Percentiles rank a stretch among this genome's conserved stretches.
These are phyloP conservation scores for Falcunculus frontatus DNA, from an alignment of 2,113 vertebrate species.

Conservation along the genomic window DNA sequence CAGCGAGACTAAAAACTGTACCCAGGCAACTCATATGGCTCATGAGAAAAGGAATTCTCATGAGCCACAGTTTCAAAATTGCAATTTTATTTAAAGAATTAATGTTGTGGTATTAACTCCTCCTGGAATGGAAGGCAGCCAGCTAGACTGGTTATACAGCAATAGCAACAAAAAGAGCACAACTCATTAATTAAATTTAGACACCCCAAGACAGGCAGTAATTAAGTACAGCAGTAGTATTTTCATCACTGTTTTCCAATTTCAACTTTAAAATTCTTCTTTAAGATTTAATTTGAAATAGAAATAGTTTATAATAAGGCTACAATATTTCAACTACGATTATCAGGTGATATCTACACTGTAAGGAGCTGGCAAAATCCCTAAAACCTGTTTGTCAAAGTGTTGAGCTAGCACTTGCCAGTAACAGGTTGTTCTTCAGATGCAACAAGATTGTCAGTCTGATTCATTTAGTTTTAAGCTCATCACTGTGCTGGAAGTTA, in stretches of 20 bases:
- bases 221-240: not conserved
- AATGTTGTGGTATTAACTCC: not conserved
- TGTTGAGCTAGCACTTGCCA: not conserved
- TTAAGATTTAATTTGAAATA: not conserved
- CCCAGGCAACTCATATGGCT: no score
- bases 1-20: not conserved
- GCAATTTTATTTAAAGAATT: not conserved
- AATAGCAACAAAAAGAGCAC: not conserved
- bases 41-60: not conserved
- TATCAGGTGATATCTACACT: not conserved
- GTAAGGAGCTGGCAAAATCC: not conserved
- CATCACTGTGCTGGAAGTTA: not conserved
- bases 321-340: not conserved
- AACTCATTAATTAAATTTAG: not conserved
- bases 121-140: not conserved
- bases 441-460: not conserved
- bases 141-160: constrained; percentile 7
- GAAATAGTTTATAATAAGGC: not conserved
- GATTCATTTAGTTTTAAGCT: not conserved
- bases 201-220: not conserved
- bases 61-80: not conserved
- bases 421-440: not conserved
- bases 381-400: not conserved
- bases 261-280: not conserved
- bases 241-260: not conserved